Evolutionary conservation across 1,140 invertebrate genomes (phyloP), one percentile per base, ranked within the genome.

Genomic region (Pseudoatta argentina): DNA sequence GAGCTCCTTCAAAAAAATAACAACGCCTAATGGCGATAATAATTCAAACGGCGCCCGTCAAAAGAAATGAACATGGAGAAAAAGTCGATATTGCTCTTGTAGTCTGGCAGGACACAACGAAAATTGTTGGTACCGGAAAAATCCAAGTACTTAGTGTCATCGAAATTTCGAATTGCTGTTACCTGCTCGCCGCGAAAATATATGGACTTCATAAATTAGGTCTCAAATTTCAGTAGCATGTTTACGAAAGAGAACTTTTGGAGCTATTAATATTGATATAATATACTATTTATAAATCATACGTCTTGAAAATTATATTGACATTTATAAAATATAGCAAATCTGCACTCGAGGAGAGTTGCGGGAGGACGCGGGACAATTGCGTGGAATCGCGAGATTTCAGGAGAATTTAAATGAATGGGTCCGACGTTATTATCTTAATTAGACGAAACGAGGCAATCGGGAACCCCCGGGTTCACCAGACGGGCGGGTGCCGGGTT

Each of bases 351-450:
- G 39, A 27, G 21, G 39, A n/a, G 21, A 27, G 39, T 21, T 30
- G 30, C 30, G 55, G 12, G 12, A 24, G 44, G 10, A 16, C 39
- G 12, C 39, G 39, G 2, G 39, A 10, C 39, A 10, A 3, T 18
- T 53, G 39, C 44, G 48, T 24, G 34, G 7, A 34, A 12, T 30
- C 27, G 39, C 44, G 44, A 10, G 55, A 51, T 69, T 53, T 63
- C 27, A 44, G 14, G 48, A 77, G 78, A 86, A 76, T 69, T 86
- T 86, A 72, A 89, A 87, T 78, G 81, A 89, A 89, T 53, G 78
- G 64, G 59, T 61, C 21, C 72, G 66, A 89, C 77, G 81, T 89
- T 89, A 89, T 89, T 87, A 89, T 87, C 88, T 89, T 89, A 89
- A 89, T 89, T 89, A 89, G 88, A 85, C 71, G 67, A 83, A 89